Base-by-base conservation (phyloP, 2,113 vertebrate genomes). In the Enhydra lutris region DNA sequence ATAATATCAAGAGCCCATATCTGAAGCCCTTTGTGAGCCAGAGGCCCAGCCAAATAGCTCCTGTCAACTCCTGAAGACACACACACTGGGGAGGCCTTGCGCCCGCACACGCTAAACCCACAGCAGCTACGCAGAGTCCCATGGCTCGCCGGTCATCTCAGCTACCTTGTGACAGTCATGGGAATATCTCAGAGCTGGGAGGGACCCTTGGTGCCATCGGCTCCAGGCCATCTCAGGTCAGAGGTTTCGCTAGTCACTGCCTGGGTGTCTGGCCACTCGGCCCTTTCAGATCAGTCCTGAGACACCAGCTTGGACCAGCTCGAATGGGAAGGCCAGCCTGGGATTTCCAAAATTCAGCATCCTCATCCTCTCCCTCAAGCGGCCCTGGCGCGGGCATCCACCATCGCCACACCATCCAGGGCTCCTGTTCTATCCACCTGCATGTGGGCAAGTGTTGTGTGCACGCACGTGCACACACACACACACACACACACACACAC, bases 1-100 rank as follows among this genome's bases (percentile, higher is more conserved):
- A 91, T 50, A 45, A 79, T 50, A 78, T 94, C 84, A 21, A 69
- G 63, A 81, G 87, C 47, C 86, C 61, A 69, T 29, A 94, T 79
- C 83, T 36, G 87, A 96, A 83, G 50, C 18, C 92, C 86, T 78
- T 13, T 21, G 94, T 36, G 59, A 96, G 79, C 3, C 34, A 6
- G 52, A 81, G 61, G 45, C 89, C 78, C 52, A 55, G 76, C 36
- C 55, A 20, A 65, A 85, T 31, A 71, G 78, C 82, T 96, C 71
- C 88, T 87, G 69, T 78, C 95, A 73, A 26, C 78, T 36, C 65
- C 73, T 2, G 47, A 59, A 52, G 6, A 13, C 47, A 69, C 17
- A 20, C 57, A 47, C 36, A 4, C 21, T 2, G 13, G 80, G 29
- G 50, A 82, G 63, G 42, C 65, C 88, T 23, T 36, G 34, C 29